Evolutionary conservation across 2,888 invertebrate genomes (phyloP).

Genomic region (Andrena marginata): DNA sequence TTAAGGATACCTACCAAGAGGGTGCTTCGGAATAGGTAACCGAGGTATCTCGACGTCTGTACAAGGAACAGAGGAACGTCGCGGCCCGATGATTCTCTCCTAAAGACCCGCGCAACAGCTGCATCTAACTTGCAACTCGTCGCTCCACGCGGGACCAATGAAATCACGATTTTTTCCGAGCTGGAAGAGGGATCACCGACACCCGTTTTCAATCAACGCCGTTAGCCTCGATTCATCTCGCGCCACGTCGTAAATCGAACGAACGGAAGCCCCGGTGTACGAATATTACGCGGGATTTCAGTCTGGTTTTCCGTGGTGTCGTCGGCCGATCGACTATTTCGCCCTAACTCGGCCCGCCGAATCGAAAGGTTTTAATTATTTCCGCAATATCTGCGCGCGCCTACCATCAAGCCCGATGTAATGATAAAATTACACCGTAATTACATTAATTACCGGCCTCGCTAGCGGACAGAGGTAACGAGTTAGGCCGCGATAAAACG

Average conservation of each 20-base stretch:
- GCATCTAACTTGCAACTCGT: background rate
- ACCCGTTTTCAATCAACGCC: background rate
- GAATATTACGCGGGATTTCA: conserved; percentile 15
- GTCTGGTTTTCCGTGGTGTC: conserved; percentile 8
- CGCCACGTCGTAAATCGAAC: conserved; percentile 14
- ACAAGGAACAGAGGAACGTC: no score
- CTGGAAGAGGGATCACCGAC: background rate
- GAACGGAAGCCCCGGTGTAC: conserved; percentile 2
- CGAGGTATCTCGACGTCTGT: background rate
- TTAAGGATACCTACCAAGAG: background rate
- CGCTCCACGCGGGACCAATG: background rate
- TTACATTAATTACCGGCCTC: conserved; percentile 61
- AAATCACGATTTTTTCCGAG: background rate
- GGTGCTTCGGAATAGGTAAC: background rate
- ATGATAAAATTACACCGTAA: conserved; percentile 67
- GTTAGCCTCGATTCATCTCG: background rate
- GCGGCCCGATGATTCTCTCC: no score
- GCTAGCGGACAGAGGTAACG: conserved; percentile 8
- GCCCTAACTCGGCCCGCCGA: conserved; percentile 65
- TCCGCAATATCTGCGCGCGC: conserved; percentile 62
- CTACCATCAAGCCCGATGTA: conserved; percentile 60
- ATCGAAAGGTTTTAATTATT: conserved; percentile 78
- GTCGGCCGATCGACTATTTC: conserved; percentile 2
- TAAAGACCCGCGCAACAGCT: background rate
- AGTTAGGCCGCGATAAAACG: conserved; percentile 25